Conservation (phyloP, 2,888 invertebrate genomes). For the Drosophila pullipes region DNA sequence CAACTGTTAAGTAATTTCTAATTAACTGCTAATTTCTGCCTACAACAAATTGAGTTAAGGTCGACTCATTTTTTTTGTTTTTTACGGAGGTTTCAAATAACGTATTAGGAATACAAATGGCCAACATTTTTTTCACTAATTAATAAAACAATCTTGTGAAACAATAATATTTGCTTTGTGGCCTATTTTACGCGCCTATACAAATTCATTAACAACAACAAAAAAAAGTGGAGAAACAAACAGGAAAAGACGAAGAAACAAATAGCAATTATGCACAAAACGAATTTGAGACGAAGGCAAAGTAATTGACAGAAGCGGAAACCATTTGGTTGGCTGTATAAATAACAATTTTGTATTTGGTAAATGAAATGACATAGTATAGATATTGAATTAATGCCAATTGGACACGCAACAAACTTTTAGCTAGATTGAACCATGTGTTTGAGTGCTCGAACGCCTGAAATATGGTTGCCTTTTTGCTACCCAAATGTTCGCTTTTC, state of each 20-base stretch:
- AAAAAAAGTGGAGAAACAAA: background rate
- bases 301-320: constrained; percentile 48
- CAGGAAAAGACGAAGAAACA: constrained; percentile 10
- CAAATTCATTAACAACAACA: constrained; percentile 51
- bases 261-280: constrained; percentile 28
- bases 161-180: constrained; percentile 36
- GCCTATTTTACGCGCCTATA: constrained; percentile 25
- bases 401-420: constrained; percentile 71
- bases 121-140: background rate
- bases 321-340: constrained; percentile 51
- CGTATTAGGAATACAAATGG: background rate
- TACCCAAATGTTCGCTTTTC: constrained; percentile 14
- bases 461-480: constrained; percentile 18
- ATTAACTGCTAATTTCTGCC: background rate
- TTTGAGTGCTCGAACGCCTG: background rate
- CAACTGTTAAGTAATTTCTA: background rate
- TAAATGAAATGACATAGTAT: constrained; percentile 57
- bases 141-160: constrained; percentile 8
- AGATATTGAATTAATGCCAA: constrained; percentile 64
- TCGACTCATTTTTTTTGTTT: background rate
- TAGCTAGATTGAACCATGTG: constrained; percentile 65
- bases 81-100: background rate
- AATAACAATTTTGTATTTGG: constrained; percentile 70
- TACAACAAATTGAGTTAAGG: background rate
- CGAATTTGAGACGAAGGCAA: constrained; percentile 34